Evolutionary conservation across 2,888 invertebrate species (phyloP).

Genomic region (Dasypolia templi): DNA sequence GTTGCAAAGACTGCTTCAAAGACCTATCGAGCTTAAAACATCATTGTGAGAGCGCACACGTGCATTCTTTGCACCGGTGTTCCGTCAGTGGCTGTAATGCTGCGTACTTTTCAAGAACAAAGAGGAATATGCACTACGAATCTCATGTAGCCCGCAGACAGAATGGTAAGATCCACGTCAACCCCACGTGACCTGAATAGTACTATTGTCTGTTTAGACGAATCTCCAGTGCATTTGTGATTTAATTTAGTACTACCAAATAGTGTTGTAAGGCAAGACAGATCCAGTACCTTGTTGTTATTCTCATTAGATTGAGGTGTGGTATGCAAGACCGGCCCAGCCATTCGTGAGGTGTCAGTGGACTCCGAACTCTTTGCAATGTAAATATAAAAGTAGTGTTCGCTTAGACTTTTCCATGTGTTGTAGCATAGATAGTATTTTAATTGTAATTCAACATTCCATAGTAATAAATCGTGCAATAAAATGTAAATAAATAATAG

Average conservation of each 20-base stretch:
- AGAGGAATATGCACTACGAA: constrained; percentile 94
- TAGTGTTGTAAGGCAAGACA: constrained; percentile 70
- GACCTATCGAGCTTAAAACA: constrained; percentile 92
- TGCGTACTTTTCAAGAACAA: constrained; percentile 94
- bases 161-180: constrained; percentile 79
- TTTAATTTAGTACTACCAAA: constrained; percentile 84
- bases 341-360: constrained; percentile 13
- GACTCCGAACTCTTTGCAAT: constrained; percentile 33
- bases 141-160: constrained; percentile 89
- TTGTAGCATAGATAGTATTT: constrained; percentile 63
- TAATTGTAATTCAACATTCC: constrained; percentile 84
- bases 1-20: constrained; percentile 92
- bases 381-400: constrained; percentile 55
- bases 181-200: constrained; percentile 81
- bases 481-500: constrained; percentile 71
- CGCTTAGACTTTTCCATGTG: constrained; percentile 59
- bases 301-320: constrained; percentile 67
- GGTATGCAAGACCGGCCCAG: constrained; percentile 31
- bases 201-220: constrained; percentile 55
- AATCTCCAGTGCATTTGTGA: constrained; percentile 86
- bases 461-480: constrained; percentile 83
- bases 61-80: constrained; percentile 93
- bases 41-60: constrained; percentile 93
- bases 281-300: constrained; percentile 79
- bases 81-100: constrained; percentile 94